phyloP scores from a whole-genome alignment of 2,888 invertebrate genomes.

The Dynastes hyllus region DNA sequence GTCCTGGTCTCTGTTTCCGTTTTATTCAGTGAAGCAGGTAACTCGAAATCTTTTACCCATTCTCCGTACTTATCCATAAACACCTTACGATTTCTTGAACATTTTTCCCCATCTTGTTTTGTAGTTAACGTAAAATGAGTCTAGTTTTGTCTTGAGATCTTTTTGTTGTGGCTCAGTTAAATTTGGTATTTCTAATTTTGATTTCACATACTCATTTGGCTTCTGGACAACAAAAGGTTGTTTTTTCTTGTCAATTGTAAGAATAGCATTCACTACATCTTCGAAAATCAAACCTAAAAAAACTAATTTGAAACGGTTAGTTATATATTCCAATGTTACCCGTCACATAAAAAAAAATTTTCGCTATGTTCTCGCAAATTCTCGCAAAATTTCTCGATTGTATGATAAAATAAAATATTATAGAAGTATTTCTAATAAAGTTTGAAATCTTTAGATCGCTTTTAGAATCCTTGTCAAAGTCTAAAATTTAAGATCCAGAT shows the following conservation, averaged over 20 bases:
- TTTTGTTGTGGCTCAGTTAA: too few relatives aligned
- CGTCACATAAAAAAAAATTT: not conserved
- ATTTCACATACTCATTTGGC: not conserved
- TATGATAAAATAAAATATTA: not conserved
- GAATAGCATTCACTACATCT: too few relatives aligned
- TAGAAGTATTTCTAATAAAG: not conserved
- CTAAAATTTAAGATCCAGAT: not conserved
- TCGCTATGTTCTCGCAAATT: not conserved
- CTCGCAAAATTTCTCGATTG: not conserved
- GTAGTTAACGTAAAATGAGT: too few relatives aligned
- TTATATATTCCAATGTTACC: not conserved
- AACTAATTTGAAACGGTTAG: not conserved
- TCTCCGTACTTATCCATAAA: not conserved
- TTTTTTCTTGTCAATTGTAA: not conserved
- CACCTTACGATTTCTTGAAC: not conserved
- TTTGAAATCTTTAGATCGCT: constrained; percentile 1
- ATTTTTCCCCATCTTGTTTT: too few relatives aligned
- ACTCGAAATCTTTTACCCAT: not conserved
- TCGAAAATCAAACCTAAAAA: not conserved
- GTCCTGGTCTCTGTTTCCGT: not conserved
- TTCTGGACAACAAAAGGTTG: not conserved
- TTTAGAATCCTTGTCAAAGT: not conserved
- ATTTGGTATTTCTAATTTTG: not conserved
- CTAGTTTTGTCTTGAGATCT: too few relatives aligned
- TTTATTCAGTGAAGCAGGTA: too few relatives aligned